Evolutionary conservation across 1,140 invertebrate genomes (phyloP).

Genomic region (Helicoverpa armigera): DNA sequence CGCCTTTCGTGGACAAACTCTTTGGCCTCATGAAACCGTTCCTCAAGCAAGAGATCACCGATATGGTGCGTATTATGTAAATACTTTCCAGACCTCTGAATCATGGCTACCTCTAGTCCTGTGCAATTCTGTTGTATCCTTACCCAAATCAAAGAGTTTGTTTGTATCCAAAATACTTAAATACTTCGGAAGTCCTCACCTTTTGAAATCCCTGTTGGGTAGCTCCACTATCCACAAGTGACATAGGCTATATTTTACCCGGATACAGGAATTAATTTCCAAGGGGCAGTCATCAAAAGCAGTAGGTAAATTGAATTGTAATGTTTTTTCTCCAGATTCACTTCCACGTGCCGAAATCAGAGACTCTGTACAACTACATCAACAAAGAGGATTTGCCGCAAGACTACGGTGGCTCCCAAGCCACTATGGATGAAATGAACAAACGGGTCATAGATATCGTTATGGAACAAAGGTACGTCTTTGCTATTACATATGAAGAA

Average conservation of each 20-base stretch:
- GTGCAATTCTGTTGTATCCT: too few species aligned
- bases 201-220: too few species aligned
- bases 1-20: constrained; percentile 88
- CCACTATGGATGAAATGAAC: constrained; percentile 77
- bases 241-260: too few species aligned
- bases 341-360: constrained; percentile 86
- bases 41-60: constrained; percentile 88
- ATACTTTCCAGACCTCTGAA: too few species aligned
- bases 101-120: too few species aligned
- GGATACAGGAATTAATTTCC: too few species aligned
- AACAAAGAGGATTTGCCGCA: constrained; percentile 86
- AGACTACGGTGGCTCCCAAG: constrained; percentile 87
- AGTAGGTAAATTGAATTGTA: too few species aligned
- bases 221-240: too few species aligned
- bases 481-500: not conserved
- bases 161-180: too few species aligned
- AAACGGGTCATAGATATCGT: constrained; percentile 61
- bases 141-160: too few species aligned
- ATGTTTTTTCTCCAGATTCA: constrained; percentile 81
- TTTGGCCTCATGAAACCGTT: constrained; percentile 88
- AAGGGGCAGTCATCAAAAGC: too few species aligned
- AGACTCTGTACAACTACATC: constrained; percentile 84
- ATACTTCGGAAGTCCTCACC: too few species aligned
- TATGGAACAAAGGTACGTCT: constrained; percentile 57
- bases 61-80: constrained; percentile 86